Conservation (phyloP, 2,888 invertebrate genomes). For the Ormia ochracea region DNA sequence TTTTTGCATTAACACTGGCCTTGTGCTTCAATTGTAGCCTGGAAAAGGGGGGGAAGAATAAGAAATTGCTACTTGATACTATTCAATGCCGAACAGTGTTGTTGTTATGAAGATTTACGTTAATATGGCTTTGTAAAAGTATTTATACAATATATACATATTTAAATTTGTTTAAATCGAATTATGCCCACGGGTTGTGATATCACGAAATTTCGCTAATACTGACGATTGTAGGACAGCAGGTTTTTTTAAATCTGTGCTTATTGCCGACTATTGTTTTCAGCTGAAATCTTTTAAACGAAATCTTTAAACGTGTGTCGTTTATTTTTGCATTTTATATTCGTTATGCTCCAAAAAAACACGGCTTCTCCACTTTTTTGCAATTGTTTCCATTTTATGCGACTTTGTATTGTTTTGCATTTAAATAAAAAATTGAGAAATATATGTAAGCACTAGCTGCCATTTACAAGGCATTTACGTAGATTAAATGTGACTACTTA, state of each 20-base stretch:
- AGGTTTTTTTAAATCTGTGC: background rate
- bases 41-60: background rate
- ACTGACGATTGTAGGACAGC: background rate
- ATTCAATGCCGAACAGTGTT: conserved; percentile 45
- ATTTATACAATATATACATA: background rate
- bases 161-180: conserved; percentile 29
- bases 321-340: too few species aligned
- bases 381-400: too few species aligned
- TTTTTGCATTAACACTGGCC: background rate
- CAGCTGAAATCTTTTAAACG: background rate
- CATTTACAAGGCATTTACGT: too few species aligned
- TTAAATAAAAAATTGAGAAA: too few species aligned
- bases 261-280: background rate
- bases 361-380: too few species aligned
- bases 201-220: conserved; percentile 25
- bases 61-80: conserved; percentile 17
- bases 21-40: background rate
- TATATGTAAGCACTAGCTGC: too few species aligned
- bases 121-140: background rate
- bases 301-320: too few species aligned
- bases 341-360: too few species aligned
- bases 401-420: too few species aligned
- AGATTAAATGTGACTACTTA: too few species aligned
- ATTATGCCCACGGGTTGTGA: conserved; percentile 50
- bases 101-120: background rate